These are phyloP conservation scores for Prorops nasuta DNA, from an alignment of 1,140 invertebrate species.

Conservation along the genomic window DNA sequence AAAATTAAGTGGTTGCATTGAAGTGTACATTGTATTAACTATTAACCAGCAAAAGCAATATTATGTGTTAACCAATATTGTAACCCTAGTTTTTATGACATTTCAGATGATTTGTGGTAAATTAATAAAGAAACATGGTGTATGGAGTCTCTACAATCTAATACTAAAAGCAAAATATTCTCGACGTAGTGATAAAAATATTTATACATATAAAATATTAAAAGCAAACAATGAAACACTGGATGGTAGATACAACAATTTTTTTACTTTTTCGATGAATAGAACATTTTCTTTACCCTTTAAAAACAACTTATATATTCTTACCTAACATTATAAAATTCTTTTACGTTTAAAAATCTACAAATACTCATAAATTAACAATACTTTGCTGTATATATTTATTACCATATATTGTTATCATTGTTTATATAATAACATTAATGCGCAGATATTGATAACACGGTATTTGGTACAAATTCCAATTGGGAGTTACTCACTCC, in stretches of 20 bases:
- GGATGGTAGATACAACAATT: slow-evolving; percentile 35
- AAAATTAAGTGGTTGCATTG: not conserved
- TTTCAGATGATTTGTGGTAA: slow-evolving; percentile 50
- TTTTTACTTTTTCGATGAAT: not conserved
- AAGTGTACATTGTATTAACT: not conserved
- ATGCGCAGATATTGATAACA: slow-evolving; percentile 28
- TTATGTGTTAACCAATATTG: not conserved
- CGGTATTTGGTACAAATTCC: slow-evolving; percentile 39
- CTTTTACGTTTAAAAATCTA: not conserved
- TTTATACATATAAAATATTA: slow-evolving; percentile 39
- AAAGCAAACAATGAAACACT: slow-evolving; percentile 38
- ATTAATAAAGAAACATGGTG: slow-evolving; percentile 35
- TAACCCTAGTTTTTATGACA: not conserved
- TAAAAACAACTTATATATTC: not conserved
- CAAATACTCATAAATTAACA: not conserved
- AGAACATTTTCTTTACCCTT: not conserved
- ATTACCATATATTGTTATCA: not conserved
- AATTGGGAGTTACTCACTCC: slow-evolving; percentile 66
- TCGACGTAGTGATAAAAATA: slow-evolving; percentile 44
- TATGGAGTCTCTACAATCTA: slow-evolving; percentile 25
- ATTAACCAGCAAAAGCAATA: not conserved
- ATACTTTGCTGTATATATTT: not conserved
- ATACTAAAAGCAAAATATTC: slow-evolving; percentile 39
- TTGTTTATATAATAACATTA: not conserved
- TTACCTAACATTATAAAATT: not conserved